Conservation (phyloP, 2,888 invertebrate genomes). For the Cheilosia vernalis region DNA sequence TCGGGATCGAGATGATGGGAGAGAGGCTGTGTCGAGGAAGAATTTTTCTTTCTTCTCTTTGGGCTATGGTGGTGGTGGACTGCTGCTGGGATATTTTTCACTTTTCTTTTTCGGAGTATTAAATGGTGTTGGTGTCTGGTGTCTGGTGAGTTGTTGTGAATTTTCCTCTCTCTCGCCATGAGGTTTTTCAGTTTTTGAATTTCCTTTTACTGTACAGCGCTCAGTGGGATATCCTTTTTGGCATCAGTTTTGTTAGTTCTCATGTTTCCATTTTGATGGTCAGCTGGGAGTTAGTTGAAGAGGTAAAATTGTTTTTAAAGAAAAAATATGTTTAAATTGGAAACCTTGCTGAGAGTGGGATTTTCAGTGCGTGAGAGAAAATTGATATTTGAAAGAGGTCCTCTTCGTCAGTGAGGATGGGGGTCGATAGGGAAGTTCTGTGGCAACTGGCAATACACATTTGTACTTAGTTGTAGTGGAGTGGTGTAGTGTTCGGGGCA, state of each 20-base stretch:
- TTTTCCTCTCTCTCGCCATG: constrained; percentile 31
- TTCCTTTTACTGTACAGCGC: constrained; percentile 30
- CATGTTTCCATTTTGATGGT: constrained; percentile 45
- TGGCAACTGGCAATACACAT: constrained; percentile 55
- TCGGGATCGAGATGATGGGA: constrained; percentile 62
- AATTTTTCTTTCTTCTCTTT: neutral
- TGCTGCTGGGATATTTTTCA: constrained; percentile 23
- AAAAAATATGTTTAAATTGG: constrained; percentile 35
- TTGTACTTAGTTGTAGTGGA: constrained; percentile 17
- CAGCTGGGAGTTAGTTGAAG: constrained; percentile 52
- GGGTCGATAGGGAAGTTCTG: constrained; percentile 52
- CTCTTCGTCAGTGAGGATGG: constrained; percentile 13
- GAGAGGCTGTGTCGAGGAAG: constrained; percentile 8
- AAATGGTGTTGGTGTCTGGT: neutral
- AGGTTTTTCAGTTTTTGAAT: constrained; percentile 41
- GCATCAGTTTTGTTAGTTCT: constrained; percentile 6
- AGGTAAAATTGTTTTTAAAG: constrained; percentile 23
- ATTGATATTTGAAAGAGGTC: constrained; percentile 39
- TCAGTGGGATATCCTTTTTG: constrained; percentile 61
- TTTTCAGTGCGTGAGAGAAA: constrained; percentile 53
- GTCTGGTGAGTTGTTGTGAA: constrained; percentile 5
- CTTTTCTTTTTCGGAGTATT: constrained; percentile 13
- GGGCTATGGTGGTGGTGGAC: neutral
- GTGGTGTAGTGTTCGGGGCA: neutral
- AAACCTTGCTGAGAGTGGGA: constrained; percentile 54